Evolutionary conservation across 35 echinoderm and acorn worm genomes (phyloP).

Genomic region (Hemicentrotus pulcherrimus): DNA sequence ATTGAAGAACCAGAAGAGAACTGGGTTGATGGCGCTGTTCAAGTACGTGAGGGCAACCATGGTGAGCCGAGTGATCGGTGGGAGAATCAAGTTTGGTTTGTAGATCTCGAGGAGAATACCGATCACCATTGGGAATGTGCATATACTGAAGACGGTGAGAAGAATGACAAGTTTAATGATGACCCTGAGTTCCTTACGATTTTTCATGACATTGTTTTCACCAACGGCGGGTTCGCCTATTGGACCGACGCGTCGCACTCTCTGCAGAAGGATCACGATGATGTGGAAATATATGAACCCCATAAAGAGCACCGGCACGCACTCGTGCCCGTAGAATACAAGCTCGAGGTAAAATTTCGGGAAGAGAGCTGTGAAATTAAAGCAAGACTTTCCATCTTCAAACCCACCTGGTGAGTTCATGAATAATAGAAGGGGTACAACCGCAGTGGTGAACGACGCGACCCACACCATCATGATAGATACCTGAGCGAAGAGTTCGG

Average conservation of each 20-base stretch:
- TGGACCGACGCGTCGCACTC: not conserved
- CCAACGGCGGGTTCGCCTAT: not conserved
- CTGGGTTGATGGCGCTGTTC: conserved; percentile 39
- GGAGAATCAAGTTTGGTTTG: not conserved
- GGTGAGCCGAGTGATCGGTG: not conserved
- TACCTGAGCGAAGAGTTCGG: not conserved
- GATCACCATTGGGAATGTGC: conserved; percentile 17
- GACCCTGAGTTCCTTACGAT: not conserved
- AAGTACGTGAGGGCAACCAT: conserved; percentile 5
- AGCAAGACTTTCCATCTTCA: conserved; percentile 16
- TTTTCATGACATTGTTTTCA: not conserved
- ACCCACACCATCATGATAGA: conserved; percentile 20
- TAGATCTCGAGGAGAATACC: conserved; percentile 37
- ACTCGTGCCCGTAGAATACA: conserved; percentile 35
- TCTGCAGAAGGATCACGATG: not conserved
- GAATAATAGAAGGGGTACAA: not conserved
- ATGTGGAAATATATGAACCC: not conserved
- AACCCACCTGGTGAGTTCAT: not conserved
- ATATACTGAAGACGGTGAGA: conserved; percentile 6
- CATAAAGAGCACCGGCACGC: conserved; percentile 17
- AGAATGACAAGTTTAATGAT: not conserved
- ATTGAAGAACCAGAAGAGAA: conserved; percentile 20
- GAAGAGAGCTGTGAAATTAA: conserved; percentile 24
- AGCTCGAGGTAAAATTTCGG: not conserved
- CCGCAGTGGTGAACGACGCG: not conserved